These are phyloP conservation scores for Valencia hispanica DNA, from an alignment of 2,797 vertebrate genomes.

Conservation along the genomic window DNA sequence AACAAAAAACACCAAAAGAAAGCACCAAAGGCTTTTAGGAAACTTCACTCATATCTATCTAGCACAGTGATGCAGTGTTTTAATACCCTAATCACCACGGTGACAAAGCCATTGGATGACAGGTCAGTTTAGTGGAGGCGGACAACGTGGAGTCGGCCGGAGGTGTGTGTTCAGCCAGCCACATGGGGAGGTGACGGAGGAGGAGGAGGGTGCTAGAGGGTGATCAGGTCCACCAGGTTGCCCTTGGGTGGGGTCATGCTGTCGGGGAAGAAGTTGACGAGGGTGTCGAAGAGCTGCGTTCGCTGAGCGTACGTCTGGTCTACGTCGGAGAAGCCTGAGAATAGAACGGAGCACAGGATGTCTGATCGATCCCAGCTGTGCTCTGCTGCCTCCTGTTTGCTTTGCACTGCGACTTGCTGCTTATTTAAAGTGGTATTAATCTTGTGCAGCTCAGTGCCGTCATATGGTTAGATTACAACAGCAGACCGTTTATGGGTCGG, in stretches of 20 bases:
- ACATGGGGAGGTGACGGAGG: background rate
- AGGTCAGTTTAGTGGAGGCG: constrained; percentile 18
- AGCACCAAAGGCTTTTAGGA: background rate
- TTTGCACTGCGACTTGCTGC: background rate
- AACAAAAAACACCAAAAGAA: background rate
- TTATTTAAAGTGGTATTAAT: background rate
- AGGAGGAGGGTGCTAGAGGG: constrained; percentile 83
- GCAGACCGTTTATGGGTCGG: too few relatives aligned
- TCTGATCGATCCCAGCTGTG: background rate
- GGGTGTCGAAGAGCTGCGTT: constrained; percentile 96
- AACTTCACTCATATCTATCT: constrained; percentile 10
- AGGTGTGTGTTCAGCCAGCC: constrained; percentile 27
- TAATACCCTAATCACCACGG: constrained; percentile 11
- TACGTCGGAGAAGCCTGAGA: constrained; percentile 94
- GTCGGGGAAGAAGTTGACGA: constrained; percentile 99
- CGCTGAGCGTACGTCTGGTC: constrained; percentile 98
- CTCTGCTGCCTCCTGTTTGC: background rate
- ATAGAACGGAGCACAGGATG: background rate
- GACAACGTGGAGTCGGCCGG: constrained; percentile 46
- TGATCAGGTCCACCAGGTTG: constrained; percentile 98
- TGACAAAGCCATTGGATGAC: constrained; percentile 18
- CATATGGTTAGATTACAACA: background rate
- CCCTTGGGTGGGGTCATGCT: constrained; percentile 99
- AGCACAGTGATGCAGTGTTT: constrained; percentile 36
- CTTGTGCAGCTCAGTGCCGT: too few relatives aligned